Evolutionary conservation across 2,888 invertebrate species (phyloP).

Genomic region (Tenthredo amoena): DNA sequence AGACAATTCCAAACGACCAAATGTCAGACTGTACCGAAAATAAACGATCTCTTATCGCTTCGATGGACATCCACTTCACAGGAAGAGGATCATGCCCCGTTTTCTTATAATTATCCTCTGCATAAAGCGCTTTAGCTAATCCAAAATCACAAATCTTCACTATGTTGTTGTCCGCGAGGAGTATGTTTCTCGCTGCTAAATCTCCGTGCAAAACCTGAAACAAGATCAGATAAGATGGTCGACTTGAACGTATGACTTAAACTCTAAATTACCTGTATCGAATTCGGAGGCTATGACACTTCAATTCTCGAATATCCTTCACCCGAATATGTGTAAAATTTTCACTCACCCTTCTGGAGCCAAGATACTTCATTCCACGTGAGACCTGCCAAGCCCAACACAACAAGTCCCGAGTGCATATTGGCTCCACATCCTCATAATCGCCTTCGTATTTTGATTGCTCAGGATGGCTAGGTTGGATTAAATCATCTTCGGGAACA

Average conservation of each 20-base stretch:
- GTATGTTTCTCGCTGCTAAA: conserved; percentile 91
- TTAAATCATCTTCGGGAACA: no score
- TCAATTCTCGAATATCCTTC: no score
- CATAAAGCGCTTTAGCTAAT: conserved; percentile 91
- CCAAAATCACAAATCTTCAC: conserved; percentile 98
- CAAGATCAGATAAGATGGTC: no score
- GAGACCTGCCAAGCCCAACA: conserved; percentile 95
- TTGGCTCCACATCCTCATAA: conserved; percentile 80
- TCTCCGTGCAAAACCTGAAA: conserved; percentile 88
- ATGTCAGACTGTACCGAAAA: conserved; percentile 96
- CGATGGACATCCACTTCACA: conserved; percentile 96
- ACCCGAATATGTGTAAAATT: neutral
- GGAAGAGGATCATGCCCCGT: conserved; percentile 90
- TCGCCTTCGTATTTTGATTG: neutral
- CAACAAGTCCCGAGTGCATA: conserved; percentile 89
- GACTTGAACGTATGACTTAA: no score
- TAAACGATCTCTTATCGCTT: conserved; percentile 91
- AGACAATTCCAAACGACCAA: conserved; percentile 92
- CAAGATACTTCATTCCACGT: conserved; percentile 94
- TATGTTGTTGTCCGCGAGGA: conserved; percentile 91
- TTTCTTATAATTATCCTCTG: conserved; percentile 91
- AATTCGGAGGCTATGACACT: no score
- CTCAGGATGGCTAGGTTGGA: neutral
- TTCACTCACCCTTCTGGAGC: conserved; percentile 85
- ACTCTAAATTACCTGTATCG: no score